phyloP scores from a whole-genome alignment of 2,113 vertebrate genomes.

The Aix galericulata region DNA sequence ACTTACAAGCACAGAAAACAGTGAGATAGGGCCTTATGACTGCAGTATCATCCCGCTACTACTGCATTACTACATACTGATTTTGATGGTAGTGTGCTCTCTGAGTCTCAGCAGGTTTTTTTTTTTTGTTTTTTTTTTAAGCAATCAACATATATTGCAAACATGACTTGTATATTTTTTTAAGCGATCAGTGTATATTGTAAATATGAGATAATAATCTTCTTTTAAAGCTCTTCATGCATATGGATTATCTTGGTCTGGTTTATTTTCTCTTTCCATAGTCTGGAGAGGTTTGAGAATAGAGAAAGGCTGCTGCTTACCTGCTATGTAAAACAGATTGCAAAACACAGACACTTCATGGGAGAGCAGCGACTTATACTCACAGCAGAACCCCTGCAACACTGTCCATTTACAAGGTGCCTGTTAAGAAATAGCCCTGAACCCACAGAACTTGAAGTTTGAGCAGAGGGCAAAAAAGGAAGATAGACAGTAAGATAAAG shows the following conservation, averaged over 20 bases:
- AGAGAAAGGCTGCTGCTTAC: background rate
- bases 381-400: background rate
- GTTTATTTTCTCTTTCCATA: background rate
- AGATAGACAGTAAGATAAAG: constrained; percentile 2
- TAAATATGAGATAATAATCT: background rate
- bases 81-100: background rate
- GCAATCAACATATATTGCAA: background rate
- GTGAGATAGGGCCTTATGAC: background rate
- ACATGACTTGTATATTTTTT: background rate
- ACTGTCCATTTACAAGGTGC: background rate
- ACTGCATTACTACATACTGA: background rate
- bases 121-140: background rate
- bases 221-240: background rate
- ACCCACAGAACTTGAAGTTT: constrained; percentile 1
- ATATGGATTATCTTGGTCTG: background rate
- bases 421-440: background rate
- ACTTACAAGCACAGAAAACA: background rate
- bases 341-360: background rate
- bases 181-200: background rate
- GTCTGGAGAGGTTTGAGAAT: background rate
- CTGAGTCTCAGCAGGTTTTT: background rate
- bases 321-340: background rate
- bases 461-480: background rate
- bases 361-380: background rate
- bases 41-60: background rate